Base-by-base conservation (phyloP, 2,888 invertebrate genomes). In the Phasia obesa region DNA sequence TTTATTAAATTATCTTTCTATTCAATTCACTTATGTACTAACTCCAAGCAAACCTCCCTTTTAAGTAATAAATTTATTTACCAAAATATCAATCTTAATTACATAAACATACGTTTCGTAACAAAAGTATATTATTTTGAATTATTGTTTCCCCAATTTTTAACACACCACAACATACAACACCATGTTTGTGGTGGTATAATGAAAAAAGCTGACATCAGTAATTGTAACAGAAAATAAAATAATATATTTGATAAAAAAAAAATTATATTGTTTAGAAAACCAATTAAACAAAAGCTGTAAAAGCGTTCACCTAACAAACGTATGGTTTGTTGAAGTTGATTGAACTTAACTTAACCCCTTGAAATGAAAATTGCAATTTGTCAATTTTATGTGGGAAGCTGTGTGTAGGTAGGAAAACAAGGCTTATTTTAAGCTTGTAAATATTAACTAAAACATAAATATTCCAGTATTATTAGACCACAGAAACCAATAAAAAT, bases 381-480 rank as follows among this genome's bases (percentile, higher is more conserved):
- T 55, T 65, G 51, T 64, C 51, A 65, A 17, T 67, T 35, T n/a
- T 60, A 1, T 44, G 31, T 4, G 2, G n/a, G 15, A 4, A 49
- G n/a, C 9, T 38, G 19, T 44, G 19, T 31, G 13, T 65, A 13
- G 4, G 23, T 15, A 13, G 17, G 76, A 6, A 11, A 13, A 17
- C 9, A 15, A 4, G 15, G 13, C 53, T 60, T 69, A 0, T 55
- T 59, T 71, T 57, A 60, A 53, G 21, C 44, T 67, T 55, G 60
- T 73, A 55, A 74, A 74, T 60, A 60, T 53, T 44, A 53, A 57
- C 59, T 59, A 79, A 62, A 67, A 67, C 71, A 83, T 76, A 76
- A 83, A 79, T 76, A 73, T 71, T 83, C 71, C 35, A 79, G 57
- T 73, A 83, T 67, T 83, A 83, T 76, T 73, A 73, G 67, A 49